These are phyloP conservation scores for Drosophila bunnanda DNA, from an alignment of 2,888 invertebrate genomes.

Conservation along the genomic window DNA sequence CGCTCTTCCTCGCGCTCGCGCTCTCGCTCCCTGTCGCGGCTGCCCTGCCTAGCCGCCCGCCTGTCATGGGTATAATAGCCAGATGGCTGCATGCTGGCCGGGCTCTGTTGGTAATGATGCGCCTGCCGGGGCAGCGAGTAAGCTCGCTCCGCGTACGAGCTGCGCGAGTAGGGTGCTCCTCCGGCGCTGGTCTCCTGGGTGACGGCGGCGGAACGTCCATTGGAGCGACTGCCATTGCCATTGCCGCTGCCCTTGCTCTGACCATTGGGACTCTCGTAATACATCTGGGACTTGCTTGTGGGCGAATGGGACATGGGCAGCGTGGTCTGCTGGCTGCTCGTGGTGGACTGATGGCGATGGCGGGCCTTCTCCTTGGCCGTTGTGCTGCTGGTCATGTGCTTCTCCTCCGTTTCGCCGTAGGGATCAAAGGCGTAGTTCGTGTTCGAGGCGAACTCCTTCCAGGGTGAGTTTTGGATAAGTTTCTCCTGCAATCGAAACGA, in stretches of 20 bases:
- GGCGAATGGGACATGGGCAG: constrained; percentile 85
- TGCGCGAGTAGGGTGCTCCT: constrained; percentile 68
- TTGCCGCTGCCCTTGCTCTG: constrained; percentile 54
- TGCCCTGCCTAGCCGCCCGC: constrained; percentile 82
- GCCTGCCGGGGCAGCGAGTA: constrained; percentile 90
- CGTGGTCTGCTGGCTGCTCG: constrained; percentile 83
- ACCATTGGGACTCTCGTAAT: constrained; percentile 78
- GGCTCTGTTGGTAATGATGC: constrained; percentile 83
- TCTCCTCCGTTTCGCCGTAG: constrained; percentile 92
- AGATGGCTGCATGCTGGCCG: constrained; percentile 81
- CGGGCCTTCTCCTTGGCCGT: constrained; percentile 80
- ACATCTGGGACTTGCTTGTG: constrained; percentile 83
- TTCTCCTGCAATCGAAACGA: constrained; percentile 88
- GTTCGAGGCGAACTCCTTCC: constrained; percentile 93
- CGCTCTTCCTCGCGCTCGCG: constrained; percentile 63
- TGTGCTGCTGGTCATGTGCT: constrained; percentile 81
- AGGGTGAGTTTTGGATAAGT: constrained; percentile 92
- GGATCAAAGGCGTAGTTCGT: constrained; percentile 96
- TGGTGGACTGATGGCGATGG: constrained; percentile 77
- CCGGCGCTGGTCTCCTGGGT: constrained; percentile 68
- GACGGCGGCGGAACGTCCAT: constrained; percentile 46
- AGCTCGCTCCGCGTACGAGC: constrained; percentile 87
- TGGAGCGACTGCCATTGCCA: constrained; percentile 62
- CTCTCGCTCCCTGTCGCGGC: constrained; percentile 61
- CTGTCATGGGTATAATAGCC: constrained; percentile 87